Base-by-base conservation (phyloP, 2,113 vertebrate species). In the Actenoides lindsayi region DNA sequence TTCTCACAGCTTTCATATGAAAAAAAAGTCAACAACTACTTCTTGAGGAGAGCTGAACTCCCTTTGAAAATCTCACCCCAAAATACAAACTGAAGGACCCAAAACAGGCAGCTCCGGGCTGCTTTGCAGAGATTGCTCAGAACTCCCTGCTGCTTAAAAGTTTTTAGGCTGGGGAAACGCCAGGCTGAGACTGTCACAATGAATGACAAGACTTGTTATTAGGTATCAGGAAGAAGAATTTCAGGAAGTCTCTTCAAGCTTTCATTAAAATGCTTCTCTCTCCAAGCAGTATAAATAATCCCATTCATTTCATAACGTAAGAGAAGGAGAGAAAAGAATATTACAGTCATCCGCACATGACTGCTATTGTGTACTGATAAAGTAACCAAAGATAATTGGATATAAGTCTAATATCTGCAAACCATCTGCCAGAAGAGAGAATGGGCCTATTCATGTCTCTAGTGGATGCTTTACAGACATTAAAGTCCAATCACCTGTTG, bases 361-460 rank as follows among this genome's bases (percentile, higher is more conserved):
- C 78, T 54, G 13, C 13, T 75, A 35, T 27, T 67, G 44, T 74
- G 51, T 70, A 60, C 54, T 86, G 51, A n/a, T 56, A 1, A 86
- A 81, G 64, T 56, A 90, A 23, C 51, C 83, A 56, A 23, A 75
- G 53, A 64, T 62, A 94, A 93, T 12, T 63, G 10, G 59, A 56
- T 65, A 19, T 35, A 69, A 74, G 60, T 59, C 35, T n/a, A 75
- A 64, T 78, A 94, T 37, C 75, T 53, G 25, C 53, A 81, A 78
- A 95, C 81, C 59, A 83, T 68, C 82, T 87, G 60, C 86, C 80
- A 71, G 73, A 92, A 90, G 50, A 88, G 18, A 90, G 69, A 94
- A 83, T 21, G 6, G 62, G 53, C 20, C 71, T 65, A 28, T 78
- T 93, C 71, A 76, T 53, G 8, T 81, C 68, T 74, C 56, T 48